These are phyloP conservation scores for Chromis chromis DNA, from an alignment of 2,797 vertebrate genomes.

Conservation along the genomic window DNA sequence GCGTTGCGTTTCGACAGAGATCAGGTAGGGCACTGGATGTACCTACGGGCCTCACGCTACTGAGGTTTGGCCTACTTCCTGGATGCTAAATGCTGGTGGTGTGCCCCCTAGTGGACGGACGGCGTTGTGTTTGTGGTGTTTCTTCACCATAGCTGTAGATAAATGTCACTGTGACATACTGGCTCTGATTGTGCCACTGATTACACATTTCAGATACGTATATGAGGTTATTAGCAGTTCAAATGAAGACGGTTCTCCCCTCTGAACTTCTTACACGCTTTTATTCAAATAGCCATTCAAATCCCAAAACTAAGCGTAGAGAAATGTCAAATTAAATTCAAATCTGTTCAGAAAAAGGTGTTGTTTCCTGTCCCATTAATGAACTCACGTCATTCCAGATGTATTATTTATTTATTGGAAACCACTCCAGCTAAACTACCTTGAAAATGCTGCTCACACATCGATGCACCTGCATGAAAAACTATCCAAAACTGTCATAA, in stretches of 20 bases:
- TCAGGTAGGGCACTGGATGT: slow-evolving; percentile 63
- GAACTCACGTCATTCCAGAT: no score
- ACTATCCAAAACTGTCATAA: no score
- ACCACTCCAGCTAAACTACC: no score
- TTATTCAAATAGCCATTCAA: no score
- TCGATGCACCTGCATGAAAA: no score
- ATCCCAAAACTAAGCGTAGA: background rate
- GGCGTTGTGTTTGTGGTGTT: background rate
- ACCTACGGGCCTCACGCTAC: slow-evolving; percentile 22
- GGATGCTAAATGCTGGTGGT: slow-evolving; percentile 31
- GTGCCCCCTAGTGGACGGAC: slow-evolving; percentile 63
- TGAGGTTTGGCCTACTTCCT: slow-evolving; percentile 63
- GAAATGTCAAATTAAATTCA: no score
- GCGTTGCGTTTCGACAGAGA: slow-evolving; percentile 65
- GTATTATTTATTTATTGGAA: no score
- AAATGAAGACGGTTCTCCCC: no score
- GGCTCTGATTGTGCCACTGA: background rate
- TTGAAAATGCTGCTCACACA: background rate
- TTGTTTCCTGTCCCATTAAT: background rate
- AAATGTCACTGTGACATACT: background rate
- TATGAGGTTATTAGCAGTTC: no score
- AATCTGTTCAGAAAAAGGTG: background rate
- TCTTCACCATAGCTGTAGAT: background rate
- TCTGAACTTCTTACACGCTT: no score
- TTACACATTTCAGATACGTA: no score